A percentile compares a stretch with the other conserved stretches of the same genome.
Evolutionary conservation across 2,797 vertebrate genomes (phyloP).

Genomic region (Anguilla obscura): DNA sequence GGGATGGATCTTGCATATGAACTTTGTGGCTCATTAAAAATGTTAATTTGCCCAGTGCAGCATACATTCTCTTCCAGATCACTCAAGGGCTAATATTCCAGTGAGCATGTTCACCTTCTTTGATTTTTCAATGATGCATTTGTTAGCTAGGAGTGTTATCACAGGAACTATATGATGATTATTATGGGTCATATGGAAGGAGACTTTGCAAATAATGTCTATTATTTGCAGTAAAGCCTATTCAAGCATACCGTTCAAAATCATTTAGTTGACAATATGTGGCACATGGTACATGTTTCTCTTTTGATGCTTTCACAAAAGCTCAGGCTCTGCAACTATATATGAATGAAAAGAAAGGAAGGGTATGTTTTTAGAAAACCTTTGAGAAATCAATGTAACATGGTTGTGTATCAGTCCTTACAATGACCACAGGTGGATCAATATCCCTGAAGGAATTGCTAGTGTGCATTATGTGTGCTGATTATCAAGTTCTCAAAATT

Average conservation of each 20-base stretch:
- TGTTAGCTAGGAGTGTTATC: neutral
- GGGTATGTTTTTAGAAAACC: neutral
- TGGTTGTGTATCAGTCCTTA: neutral
- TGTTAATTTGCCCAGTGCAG: neutral
- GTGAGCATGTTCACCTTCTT: neutral
- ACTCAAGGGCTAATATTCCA: neutral
- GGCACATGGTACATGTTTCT: too few relatives aligned
- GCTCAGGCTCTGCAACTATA: neutral
- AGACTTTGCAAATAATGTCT: neutral
- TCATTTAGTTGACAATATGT: neutral
- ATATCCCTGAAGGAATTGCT: neutral
- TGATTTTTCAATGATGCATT: neutral
- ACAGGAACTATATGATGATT: neutral
- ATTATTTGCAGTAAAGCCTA: neutral
- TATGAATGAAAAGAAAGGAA: neutral
- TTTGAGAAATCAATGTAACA: neutral
- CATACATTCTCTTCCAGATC: neutral
- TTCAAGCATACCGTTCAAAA: neutral
- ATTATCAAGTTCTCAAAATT: neutral
- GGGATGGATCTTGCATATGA: constrained; percentile 14
- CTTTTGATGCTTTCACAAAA: too few relatives aligned
- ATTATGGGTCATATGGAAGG: neutral
- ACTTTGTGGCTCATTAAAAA: constrained; percentile 16
- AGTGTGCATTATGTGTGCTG: neutral
- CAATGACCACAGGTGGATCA: neutral